phyloP scores from a whole-genome alignment of 2,888 invertebrate genomes.

The Notodonta dromedarius region DNA sequence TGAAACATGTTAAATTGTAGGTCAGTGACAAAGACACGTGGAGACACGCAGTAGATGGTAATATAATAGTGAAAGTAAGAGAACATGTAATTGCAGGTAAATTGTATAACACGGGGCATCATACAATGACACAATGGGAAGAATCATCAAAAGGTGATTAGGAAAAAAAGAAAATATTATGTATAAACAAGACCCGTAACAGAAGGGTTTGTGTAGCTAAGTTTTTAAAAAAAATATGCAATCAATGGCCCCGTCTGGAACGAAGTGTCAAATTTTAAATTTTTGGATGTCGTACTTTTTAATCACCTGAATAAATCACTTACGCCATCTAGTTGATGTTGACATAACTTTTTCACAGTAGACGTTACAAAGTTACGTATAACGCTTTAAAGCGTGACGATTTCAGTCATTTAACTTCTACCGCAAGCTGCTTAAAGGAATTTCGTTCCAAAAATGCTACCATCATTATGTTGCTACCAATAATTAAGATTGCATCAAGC shows the following conservation, averaged over 20 bases:
- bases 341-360: too few relatives aligned
- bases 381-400: conserved; percentile 27
- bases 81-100: conserved; percentile 58
- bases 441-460: too few relatives aligned
- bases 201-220: conserved; percentile 56
- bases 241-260: too few relatives aligned
- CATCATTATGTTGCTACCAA: neutral
- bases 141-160: conserved; percentile 72
- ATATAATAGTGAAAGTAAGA: conserved; percentile 63
- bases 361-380: too few relatives aligned
- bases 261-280: too few relatives aligned
- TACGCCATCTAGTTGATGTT: too few relatives aligned
- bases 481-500: conserved; percentile 22
- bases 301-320: too few relatives aligned
- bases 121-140: conserved; percentile 57
- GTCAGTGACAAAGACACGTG: conserved; percentile 28
- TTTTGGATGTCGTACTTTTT: too few relatives aligned
- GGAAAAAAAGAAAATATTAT: conserved; percentile 60
- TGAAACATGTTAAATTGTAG: conserved; percentile 20
- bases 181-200: conserved; percentile 49
- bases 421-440: too few relatives aligned
- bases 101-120: conserved; percentile 55
- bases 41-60: conserved; percentile 31
- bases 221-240: too few relatives aligned
- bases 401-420: conserved; percentile 38